Conservation (phyloP, 1,140 invertebrate species). For the Idris sp. region DNA sequence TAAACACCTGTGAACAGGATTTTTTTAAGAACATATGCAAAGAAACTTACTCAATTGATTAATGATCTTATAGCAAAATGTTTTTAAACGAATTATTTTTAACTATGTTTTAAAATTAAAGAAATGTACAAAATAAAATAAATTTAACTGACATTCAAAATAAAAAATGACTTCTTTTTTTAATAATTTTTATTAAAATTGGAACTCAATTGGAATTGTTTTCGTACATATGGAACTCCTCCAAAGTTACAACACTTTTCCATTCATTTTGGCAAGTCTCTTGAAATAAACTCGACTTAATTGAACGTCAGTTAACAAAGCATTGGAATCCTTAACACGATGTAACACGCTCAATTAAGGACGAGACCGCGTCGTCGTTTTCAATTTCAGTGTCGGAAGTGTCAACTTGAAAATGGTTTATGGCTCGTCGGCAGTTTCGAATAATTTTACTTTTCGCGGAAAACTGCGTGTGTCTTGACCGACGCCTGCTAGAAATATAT, state of each 20-base stretch:
- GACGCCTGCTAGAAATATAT: conserved; percentile 19
- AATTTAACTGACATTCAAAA: no score
- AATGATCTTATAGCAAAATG: no score
- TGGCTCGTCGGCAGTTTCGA: conserved; percentile 2
- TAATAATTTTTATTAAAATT: no score
- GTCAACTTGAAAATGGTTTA: conserved; percentile 26
- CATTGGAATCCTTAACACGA: conserved; percentile 51
- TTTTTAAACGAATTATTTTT: no score
- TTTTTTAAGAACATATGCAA: no score
- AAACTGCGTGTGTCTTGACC: conserved; percentile 15
- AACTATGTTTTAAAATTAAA: no score
- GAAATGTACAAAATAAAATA: no score
- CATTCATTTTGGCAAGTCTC: conserved; percentile 48
- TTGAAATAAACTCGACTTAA: conserved; percentile 57
- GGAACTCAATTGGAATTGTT: conserved; percentile 34
- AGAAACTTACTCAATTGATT: no score
- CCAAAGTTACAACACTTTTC: conserved; percentile 45
- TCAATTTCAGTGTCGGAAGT: conserved; percentile 11
- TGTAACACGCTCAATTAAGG: conserved; percentile 60
- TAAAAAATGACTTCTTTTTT: no score
- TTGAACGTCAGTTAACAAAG: conserved; percentile 56
- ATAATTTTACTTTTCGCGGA: conserved; percentile 35
- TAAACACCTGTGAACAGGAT: no score
- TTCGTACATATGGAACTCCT: conserved; percentile 33
- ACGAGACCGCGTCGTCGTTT: conserved; percentile 9